phyloP scores from a whole-genome alignment of 2,113 vertebrate species.

The Scolopax mira region DNA sequence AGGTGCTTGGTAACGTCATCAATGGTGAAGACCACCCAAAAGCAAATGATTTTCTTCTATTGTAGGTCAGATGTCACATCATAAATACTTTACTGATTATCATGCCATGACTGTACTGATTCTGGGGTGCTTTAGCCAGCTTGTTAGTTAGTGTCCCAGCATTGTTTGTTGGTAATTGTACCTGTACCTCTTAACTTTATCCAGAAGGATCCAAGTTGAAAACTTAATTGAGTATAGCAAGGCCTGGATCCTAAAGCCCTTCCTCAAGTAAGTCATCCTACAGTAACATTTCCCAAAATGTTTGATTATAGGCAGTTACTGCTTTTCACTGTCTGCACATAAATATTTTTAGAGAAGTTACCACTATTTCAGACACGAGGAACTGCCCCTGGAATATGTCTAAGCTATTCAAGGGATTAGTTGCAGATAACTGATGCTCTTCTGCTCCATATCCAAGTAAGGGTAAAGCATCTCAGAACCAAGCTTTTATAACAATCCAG shows the following conservation, averaged over 20 bases:
- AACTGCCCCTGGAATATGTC: background rate
- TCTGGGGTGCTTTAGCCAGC: background rate
- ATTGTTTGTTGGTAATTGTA: background rate
- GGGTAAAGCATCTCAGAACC: background rate
- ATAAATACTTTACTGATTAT: background rate
- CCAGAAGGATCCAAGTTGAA: background rate
- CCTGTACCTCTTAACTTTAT: background rate
- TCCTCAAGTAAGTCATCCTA: background rate
- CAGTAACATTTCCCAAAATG: background rate
- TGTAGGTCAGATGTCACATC: background rate
- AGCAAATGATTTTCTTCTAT: background rate
- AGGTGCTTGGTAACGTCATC: background rate
- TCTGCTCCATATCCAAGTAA: slow-evolving; percentile 34
- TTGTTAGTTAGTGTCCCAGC: background rate
- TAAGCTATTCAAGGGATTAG: background rate
- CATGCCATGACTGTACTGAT: background rate
- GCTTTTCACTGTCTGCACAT: background rate
- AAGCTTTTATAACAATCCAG: slow-evolving; percentile 1
- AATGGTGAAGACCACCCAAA: background rate
- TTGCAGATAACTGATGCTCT: background rate
- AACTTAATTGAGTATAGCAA: background rate
- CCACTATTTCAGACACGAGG: background rate
- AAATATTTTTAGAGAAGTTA: background rate
- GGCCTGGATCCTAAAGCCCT: background rate
- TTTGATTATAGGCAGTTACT: background rate